Percentiles rank a stretch among this genome's conserved stretches.
These are phyloP conservation scores for Mimas tiliae DNA, from an alignment of 2,888 invertebrate species.

Conservation along the genomic window DNA sequence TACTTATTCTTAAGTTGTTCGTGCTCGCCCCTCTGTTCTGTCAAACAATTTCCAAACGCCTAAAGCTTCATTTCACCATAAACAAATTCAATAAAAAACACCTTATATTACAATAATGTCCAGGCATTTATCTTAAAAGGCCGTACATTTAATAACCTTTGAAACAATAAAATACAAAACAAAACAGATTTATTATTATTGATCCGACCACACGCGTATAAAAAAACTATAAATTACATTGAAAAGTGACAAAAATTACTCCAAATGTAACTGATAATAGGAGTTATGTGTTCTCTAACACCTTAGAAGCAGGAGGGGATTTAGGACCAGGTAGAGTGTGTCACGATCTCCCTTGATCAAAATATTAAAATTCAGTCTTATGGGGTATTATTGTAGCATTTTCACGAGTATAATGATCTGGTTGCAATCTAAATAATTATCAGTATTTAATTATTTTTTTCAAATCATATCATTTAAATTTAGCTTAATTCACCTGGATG, in stretches of 20 bases:
- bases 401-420: no score
- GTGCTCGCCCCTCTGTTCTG: no score
- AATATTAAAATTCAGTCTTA: background rate
- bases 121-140: conserved; percentile 24
- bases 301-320: background rate
- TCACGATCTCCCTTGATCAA: background rate
- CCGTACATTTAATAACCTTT: conserved; percentile 22
- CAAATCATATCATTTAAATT: background rate
- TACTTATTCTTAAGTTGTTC: no score
- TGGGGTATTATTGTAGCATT: background rate
- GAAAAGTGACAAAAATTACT: conserved; percentile 36
- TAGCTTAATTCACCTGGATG: background rate
- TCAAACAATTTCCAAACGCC: background rate
- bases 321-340: background rate
- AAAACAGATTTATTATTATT: conserved; percentile 23
- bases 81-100: background rate
- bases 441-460: no score
- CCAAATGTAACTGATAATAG: conserved; percentile 18
- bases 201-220: conserved; percentile 36
- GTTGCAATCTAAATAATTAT: no score
- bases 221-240: conserved; percentile 36
- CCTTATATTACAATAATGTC: conserved; percentile 25
- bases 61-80: background rate
- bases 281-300: conserved; percentile 19
- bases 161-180: conserved; percentile 23